Evolutionary conservation across 2,888 invertebrate species (phyloP).

Genomic region (Pantelozetes paolii): DNA sequence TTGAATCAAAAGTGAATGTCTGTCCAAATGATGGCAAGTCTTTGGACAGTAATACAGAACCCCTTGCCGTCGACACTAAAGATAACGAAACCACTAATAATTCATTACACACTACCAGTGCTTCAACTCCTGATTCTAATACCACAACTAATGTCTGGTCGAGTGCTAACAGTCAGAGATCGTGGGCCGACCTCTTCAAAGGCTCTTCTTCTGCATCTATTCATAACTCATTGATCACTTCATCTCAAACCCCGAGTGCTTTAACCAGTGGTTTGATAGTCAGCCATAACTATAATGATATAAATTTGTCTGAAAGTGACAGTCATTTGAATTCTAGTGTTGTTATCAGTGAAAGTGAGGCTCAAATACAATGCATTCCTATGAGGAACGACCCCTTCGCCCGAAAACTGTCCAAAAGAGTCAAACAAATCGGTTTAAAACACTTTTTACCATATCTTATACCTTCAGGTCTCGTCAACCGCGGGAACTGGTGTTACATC

Average conservation of each 20-base stretch:
- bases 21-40: background rate
- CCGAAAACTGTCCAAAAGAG: constrained; percentile 46
- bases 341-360: constrained; percentile 23
- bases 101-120: constrained; percentile 1
- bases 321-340: constrained; percentile 16
- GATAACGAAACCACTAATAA: background rate
- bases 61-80: background rate
- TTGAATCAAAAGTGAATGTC: constrained; percentile 13
- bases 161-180: constrained; percentile 40
- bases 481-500: constrained; percentile 93
- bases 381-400: constrained; percentile 42
- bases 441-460: constrained; percentile 72
- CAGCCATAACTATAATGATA: constrained; percentile 22
- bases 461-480: constrained; percentile 85
- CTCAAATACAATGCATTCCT: constrained; percentile 34
- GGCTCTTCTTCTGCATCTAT: constrained; percentile 42
- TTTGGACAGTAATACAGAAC: background rate
- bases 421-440: constrained; percentile 70
- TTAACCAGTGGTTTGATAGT: constrained; percentile 27
- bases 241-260: constrained; percentile 18
- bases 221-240: constrained; percentile 31
- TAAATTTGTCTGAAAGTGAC: constrained; percentile 21
- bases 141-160: constrained; percentile 17
- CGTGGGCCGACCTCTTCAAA: constrained; percentile 54
- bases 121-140: background rate